A percentile compares a stretch with the other conserved stretches of the same genome.
phyloP scores from a whole-genome alignment of 2,888 invertebrate species.

The Palloptera scutellata region DNA sequence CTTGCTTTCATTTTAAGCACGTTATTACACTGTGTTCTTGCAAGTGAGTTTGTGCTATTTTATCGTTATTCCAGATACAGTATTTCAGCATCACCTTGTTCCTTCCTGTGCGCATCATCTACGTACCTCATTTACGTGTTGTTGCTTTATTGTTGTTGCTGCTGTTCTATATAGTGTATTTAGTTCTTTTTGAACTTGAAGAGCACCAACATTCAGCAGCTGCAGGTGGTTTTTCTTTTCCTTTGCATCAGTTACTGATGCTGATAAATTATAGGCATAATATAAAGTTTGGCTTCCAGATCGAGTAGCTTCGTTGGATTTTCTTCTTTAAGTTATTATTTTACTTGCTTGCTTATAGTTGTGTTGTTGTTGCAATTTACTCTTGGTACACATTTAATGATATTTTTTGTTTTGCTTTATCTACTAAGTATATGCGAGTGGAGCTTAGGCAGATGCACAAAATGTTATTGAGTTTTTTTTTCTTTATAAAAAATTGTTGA shows the following conservation, averaged over 20 bases:
- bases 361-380: too few species aligned
- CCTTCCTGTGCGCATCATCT: background rate
- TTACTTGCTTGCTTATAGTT: too few species aligned
- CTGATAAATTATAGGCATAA: conserved; percentile 29
- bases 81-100: conserved; percentile 27
- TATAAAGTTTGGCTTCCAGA: conserved; percentile 27
- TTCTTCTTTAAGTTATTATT: too few species aligned
- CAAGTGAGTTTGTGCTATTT: conserved; percentile 5
- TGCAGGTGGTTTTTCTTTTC: background rate
- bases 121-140: conserved; percentile 3
- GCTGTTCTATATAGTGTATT: background rate
- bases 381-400: too few species aligned
- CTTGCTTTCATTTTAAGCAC: background rate
- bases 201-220: too few species aligned
- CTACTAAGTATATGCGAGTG: too few species aligned
- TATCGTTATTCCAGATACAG: conserved; percentile 30
- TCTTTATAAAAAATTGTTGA: too few species aligned
- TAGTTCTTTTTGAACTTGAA: too few species aligned
- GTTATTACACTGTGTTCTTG: background rate
- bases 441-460: too few species aligned
- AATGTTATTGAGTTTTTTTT: too few species aligned
- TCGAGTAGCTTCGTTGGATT: too few species aligned
- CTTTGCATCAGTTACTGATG: conserved; percentile 21
- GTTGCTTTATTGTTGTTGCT: conserved; percentile 15
- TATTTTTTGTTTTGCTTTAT: too few species aligned